Percentiles rank a stretch among this genome's conserved stretches.
Evolutionary conservation across 2,113 vertebrate species (phyloP).

Genomic region (Ornithorhynchus anatinus): DNA sequence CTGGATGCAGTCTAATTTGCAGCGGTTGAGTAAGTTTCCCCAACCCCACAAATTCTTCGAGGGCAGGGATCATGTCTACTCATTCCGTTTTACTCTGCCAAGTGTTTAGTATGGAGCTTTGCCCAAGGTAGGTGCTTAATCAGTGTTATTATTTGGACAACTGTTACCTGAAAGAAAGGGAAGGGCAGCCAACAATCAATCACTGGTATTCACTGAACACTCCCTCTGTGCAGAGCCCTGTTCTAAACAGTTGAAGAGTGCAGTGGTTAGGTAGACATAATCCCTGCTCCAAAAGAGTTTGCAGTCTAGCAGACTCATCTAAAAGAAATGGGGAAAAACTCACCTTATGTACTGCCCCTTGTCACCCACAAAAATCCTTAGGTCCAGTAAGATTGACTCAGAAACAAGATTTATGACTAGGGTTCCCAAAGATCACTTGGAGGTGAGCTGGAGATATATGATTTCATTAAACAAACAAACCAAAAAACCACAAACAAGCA

Average conservation of each 20-base stretch:
- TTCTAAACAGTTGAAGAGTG: too few species aligned
- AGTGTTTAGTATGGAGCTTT: too few species aligned
- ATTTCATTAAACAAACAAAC: neutral
- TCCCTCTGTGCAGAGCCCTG: neutral
- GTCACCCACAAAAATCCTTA: neutral
- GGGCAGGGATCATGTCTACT: too few species aligned
- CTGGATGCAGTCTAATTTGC: neutral
- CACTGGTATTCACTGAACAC: neutral
- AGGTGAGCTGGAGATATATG: neutral
- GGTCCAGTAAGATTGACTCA: neutral
- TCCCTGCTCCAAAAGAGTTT: too few species aligned
- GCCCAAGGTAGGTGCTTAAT: too few species aligned
- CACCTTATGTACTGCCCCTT: neutral
- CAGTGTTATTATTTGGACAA: too few species aligned
- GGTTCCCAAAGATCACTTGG: neutral
- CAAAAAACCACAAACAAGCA: neutral
- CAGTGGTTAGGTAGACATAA: too few species aligned
- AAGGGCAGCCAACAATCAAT: neutral
- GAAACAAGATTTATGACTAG: neutral
- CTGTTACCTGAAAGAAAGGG: neutral
- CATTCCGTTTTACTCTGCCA: too few species aligned
- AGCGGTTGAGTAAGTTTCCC: neutral
- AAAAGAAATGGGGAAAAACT: too few species aligned
- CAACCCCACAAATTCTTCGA: too few species aligned
- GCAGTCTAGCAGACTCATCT: too few species aligned